These are phyloP conservation scores for Octonoba sinensis DNA, from an alignment of 2,888 invertebrate species.

Conservation along the genomic window DNA sequence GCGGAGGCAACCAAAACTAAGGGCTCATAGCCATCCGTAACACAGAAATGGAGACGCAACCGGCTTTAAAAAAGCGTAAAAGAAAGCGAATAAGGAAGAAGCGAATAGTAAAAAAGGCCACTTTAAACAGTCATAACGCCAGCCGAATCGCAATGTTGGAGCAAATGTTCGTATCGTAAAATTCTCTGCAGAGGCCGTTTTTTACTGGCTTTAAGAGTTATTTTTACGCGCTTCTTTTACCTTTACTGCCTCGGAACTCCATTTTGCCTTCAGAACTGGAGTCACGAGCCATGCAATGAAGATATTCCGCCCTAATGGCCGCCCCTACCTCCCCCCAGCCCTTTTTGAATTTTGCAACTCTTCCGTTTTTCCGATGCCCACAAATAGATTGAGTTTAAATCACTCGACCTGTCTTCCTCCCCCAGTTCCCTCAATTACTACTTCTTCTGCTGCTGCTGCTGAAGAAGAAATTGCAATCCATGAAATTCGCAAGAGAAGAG, in stretches of 20 bases:
- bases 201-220: conserved; percentile 55
- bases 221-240: conserved; percentile 54
- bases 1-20: neutral
- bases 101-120: conserved; percentile 38
- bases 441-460: conserved; percentile 5
- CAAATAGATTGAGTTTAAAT: conserved; percentile 45
- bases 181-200: conserved; percentile 35
- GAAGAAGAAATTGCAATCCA: conserved; percentile 13
- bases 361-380: conserved; percentile 6
- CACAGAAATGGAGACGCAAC: conserved; percentile 10
- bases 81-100: conserved; percentile 23
- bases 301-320: conserved; percentile 39
- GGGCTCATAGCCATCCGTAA: neutral
- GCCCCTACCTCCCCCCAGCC: neutral
- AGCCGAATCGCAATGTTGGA: conserved; percentile 47
- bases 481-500: conserved; percentile 21
- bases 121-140: conserved; percentile 57
- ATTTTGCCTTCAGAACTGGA: conserved; percentile 10
- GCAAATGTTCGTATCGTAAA: conserved; percentile 57
- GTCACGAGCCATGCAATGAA: conserved; percentile 31
- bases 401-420: conserved; percentile 19
- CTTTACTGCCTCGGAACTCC: conserved; percentile 43
- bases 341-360: conserved; percentile 50
- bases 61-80: conserved; percentile 29
- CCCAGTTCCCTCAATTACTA: neutral